Conservation (phyloP, 2,113 vertebrate species). For the Anoplopoma fimbria region DNA sequence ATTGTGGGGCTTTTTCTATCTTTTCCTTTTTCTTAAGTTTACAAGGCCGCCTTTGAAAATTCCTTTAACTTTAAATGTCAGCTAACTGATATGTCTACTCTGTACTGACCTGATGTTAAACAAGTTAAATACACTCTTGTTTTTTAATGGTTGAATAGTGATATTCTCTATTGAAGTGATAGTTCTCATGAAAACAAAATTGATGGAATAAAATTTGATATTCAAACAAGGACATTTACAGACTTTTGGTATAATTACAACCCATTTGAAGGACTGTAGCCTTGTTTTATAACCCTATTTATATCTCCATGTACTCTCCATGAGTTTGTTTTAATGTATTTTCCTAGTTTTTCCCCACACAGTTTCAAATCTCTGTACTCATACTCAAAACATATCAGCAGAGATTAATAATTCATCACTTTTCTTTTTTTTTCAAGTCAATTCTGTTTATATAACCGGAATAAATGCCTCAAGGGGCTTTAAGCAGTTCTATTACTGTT, state of each 20-base stretch:
- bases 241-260: background rate
- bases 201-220: background rate
- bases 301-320: background rate
- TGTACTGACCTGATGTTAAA: background rate
- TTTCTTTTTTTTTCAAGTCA: too few species aligned
- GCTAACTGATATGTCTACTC: background rate
- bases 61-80: background rate
- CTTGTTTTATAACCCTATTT: background rate
- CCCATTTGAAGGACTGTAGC: background rate
- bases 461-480: background rate
- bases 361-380: background rate
- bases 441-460: background rate
- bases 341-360: background rate
- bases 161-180: background rate
- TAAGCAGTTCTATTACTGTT: background rate
- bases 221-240: background rate
- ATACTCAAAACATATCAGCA: background rate
- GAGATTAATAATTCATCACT: background rate
- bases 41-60: background rate
- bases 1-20: fast-evolving
- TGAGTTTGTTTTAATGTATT: background rate
- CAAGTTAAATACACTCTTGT: background rate
- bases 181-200: background rate
- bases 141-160: background rate
- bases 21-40: background rate